phyloP scores from a whole-genome alignment of 2,113 vertebrate genomes.

The Rana temporaria region DNA sequence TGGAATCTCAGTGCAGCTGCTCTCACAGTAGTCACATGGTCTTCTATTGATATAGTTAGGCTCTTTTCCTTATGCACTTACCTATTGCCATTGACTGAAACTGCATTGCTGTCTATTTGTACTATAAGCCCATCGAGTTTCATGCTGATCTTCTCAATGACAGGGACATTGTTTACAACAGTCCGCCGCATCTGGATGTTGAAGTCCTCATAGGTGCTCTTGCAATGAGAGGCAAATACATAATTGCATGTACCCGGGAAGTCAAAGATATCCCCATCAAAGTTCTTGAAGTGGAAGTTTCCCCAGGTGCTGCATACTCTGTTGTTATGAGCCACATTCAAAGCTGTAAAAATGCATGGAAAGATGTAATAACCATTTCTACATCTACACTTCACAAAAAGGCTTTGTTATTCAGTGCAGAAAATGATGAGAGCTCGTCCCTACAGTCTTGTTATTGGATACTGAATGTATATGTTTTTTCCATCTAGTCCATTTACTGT shows the following conservation, averaged over 20 bases:
- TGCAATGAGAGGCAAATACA: slow-evolving; percentile 78
- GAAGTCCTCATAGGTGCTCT: slow-evolving; percentile 80
- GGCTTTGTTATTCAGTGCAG: too few species aligned
- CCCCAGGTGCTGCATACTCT: slow-evolving; percentile 91
- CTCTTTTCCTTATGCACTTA: slow-evolving; percentile 66
- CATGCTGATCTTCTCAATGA: slow-evolving; percentile 71
- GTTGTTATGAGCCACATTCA: slow-evolving; percentile 74
- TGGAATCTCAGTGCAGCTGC: too few species aligned
- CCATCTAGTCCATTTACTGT: too few species aligned
- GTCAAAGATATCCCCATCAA: slow-evolving; percentile 84
- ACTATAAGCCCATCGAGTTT: slow-evolving; percentile 78
- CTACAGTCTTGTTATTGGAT: too few species aligned
- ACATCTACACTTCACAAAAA: too few species aligned
- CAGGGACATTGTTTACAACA: slow-evolving; percentile 55
- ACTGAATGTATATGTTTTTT: too few species aligned
- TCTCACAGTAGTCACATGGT: too few species aligned
- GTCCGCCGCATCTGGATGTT: slow-evolving; percentile 82
- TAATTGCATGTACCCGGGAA: slow-evolving; percentile 87
- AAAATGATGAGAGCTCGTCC: too few species aligned
- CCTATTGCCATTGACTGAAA: slow-evolving; percentile 69
- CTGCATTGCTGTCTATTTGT: slow-evolving; percentile 66
- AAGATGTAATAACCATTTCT: not conserved
- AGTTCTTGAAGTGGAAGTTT: slow-evolving; percentile 88
- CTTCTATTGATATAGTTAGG: too few species aligned
- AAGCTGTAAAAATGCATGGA: slow-evolving; percentile 67